Base-by-base conservation (phyloP, 2,113 vertebrate species). In the Oreochromis aureus region DNA sequence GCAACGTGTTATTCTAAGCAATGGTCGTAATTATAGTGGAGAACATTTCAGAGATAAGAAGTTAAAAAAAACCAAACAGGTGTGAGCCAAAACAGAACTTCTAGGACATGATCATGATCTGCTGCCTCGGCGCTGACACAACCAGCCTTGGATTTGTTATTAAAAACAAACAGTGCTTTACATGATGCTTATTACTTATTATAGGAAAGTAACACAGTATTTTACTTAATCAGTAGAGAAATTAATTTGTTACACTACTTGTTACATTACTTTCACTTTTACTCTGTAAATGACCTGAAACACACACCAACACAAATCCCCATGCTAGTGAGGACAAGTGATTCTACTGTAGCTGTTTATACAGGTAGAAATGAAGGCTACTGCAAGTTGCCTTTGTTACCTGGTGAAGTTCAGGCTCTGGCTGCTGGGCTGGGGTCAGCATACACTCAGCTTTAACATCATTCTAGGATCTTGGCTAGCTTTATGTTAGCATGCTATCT, bases 81-180 rank as follows among this genome's bases (percentile, higher is more conserved):
- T 11, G 41, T 73, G 41, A 46, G 41, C 41, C 41, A 73, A 18
- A 18, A 76, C 71, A 76, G 71, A 48, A 48, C 71, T 48, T 48
- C 22, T 16, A 1, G 69, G 39, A 22, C 22, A 2, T 48, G 1
- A 48, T 76, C 22, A 48, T 0, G 69, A 73, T 18, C 41, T 30
- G 24, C 24, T 76, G 71, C n/a, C 44, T 48, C 4, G 2, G 13
- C 11, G 41, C 24, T 48, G 71, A 48, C 10, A 11, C 71, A 18
- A 71, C 12, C 63, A 71, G 10, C 4, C 1, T 3, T 66, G 34
- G 6, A 39, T 36, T 39, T 39, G 10, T 66, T n/a, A 66, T n/a
- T n/a, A 0, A 1, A 36, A 63, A 66, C 27, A 66, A 7, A 18
- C 12, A 36, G 0, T 5, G 34, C 34, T 39, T 1, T 39, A 66